Base-by-base conservation (phyloP, 2,113 vertebrate genomes). In the Manacus vitellinus region DNA sequence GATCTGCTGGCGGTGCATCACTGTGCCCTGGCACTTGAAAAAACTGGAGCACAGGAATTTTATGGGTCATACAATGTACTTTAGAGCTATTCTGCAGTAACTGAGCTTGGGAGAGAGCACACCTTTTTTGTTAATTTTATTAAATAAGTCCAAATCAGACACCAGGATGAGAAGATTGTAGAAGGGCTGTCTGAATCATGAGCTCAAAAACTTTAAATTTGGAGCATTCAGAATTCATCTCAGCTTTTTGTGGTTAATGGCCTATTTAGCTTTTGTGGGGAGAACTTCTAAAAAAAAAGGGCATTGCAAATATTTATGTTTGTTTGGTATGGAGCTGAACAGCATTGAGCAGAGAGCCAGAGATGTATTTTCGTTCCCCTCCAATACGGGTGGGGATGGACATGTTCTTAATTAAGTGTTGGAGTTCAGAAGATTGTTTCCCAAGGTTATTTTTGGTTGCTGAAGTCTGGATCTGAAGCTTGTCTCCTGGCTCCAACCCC, bases 361-460 rank as follows among this genome's bases (percentile, higher is more conserved):
- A 72, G 66, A 92, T 76, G 59, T 39, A 35, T 93, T 92, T 90
- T 90, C 35, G 20, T 89, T 92, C 11, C 76, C n/a, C 72, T 81
- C 41, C 41, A 93, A 91, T 59, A 92, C 0, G 12, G 31, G 56
- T 63, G 49, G 86, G 76, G 73, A 71, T 52, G 62, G 54, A 79
- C 35, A 78, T 96, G 96, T 93, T 97, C 91, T 95, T 94, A 67
- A 95, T 95, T 97, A 97, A 95, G 86, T 84, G 66, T 66, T 49
- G 49, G 66, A 87, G 65, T 94, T 87, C 30, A 80, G 79, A 75
- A 89, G 87, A 89, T 73, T 95, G 70, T 96, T 96, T 96, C 95
- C 93, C 96, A 95, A 94, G 84, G 96, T 94, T 97, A 96, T 96
- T 97, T 97, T 96, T 94, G 80, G 95, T 92, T 95, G 73, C 70